Conservation (phyloP, 2,888 invertebrate species). For the Doris montereyensis region DNA sequence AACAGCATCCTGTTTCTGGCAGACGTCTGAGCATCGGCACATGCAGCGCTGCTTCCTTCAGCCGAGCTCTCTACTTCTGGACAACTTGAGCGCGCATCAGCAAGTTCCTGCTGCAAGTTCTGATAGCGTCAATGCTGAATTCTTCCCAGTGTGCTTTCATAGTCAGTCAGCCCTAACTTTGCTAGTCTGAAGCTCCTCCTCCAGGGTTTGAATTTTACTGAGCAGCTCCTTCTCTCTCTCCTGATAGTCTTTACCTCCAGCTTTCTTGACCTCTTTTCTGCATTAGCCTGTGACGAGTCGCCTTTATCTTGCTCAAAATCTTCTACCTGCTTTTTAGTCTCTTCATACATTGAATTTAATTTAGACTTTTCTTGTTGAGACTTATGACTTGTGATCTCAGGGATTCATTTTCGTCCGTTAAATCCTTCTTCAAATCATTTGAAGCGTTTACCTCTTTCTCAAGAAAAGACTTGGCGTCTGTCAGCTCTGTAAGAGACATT, state of each 20-base stretch:
- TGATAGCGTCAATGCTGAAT: constrained; percentile 33
- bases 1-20: too few species aligned
- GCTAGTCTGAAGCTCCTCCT: constrained; percentile 3
- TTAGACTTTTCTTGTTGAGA: too few species aligned
- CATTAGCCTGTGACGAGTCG: too few species aligned
- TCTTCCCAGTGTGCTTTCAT: constrained; percentile 30
- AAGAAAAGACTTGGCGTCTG: too few species aligned
- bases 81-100: constrained; percentile 27
- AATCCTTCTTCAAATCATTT: neutral
- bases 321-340: neutral
- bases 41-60: neutral
- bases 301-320: neutral
- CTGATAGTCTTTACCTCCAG: neutral
- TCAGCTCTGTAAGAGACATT: too few species aligned
- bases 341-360: constrained; percentile 1
- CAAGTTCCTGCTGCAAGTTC: constrained; percentile 36
- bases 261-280: too few species aligned
- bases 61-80: constrained; percentile 30
- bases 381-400: too few species aligned
- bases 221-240: constrained; percentile 14
- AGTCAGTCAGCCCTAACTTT: constrained; percentile 23
- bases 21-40: too few species aligned
- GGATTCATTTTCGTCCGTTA: neutral
- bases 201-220: constrained; percentile 8
- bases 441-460: too few species aligned